Conservation (phyloP, 2,888 invertebrate genomes). For the Meganola albula region DNA sequence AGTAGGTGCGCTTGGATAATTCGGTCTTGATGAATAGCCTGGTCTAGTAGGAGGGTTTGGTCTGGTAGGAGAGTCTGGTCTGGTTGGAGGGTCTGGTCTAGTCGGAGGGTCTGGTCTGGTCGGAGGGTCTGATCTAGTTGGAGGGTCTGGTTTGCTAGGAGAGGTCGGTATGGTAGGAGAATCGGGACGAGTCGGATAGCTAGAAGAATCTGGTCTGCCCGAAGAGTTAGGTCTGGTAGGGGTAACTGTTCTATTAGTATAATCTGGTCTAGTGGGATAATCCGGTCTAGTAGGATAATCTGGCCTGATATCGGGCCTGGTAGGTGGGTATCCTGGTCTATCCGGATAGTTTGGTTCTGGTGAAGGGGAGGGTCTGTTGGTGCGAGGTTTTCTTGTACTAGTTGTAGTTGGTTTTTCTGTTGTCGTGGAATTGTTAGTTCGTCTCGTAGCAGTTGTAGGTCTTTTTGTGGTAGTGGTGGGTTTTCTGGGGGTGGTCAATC, state of each 20-base stretch:
- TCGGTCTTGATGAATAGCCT: slow-evolving; percentile 3
- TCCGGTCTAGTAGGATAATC: too few species aligned
- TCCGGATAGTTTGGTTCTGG: slow-evolving; percentile 16
- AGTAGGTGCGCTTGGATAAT: slow-evolving; percentile 17
- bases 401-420: slow-evolving; percentile 24
- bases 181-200: slow-evolving; percentile 17
- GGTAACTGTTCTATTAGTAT: too few species aligned
- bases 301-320: too few species aligned
- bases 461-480: slow-evolving; percentile 12
- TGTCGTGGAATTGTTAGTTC: slow-evolving; percentile 13
- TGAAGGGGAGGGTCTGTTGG: slow-evolving; percentile 22
- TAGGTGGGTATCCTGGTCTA: too few species aligned
- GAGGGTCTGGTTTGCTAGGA: slow-evolving; percentile 6
- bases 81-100: slow-evolving; percentile 14
- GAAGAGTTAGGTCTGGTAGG: slow-evolving; percentile 27
- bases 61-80: slow-evolving; percentile 16
- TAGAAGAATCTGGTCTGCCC: background rate
- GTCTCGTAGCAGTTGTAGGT: slow-evolving; percentile 7
- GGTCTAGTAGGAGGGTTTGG: slow-evolving; percentile 9
- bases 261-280: slow-evolving; percentile 27
- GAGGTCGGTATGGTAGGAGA: slow-evolving; percentile 18
- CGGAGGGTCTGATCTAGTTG: slow-evolving; percentile 18
- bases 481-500: slow-evolving; percentile 10
- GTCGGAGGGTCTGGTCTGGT: slow-evolving; percentile 16
- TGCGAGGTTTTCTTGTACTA: slow-evolving; percentile 28